Base-by-base conservation (phyloP, 2,797 vertebrate species). In the Apodemus agrarius region DNA sequence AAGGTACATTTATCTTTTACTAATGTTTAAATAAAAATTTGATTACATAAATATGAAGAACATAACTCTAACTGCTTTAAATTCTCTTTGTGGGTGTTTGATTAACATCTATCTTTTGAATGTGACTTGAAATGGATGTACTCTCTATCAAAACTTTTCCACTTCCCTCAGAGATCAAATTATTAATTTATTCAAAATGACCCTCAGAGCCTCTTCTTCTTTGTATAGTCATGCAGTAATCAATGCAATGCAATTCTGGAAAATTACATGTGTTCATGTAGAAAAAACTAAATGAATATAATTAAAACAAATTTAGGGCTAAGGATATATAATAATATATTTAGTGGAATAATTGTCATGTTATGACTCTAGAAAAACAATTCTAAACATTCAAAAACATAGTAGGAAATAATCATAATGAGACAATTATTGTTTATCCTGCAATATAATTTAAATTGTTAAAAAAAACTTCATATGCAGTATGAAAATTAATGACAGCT, bases 101-200 rank as follows among this genome's bases (percentile, higher is more conserved):
- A 78, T 34, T 61, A 92, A 91, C 29, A 72, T 97, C 17, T 96
- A 59, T 94, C 80, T 94, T 37, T 63, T 93, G 76, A 95, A 43
- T 69, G 43, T 81, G 90, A 97, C 95, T 61, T 93, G 16, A 17
- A 79, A 63, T 91, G 69, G n/a, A 54, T 97, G 79, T 49, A 76
- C 24, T 69, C 72, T 95, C 57, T 96, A 46, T 57, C 72, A n/a
- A 80, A 93, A 75, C 82, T 37, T 89, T 54, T 96, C 83, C 90
- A 46, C 67, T 96, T 90, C 75, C 67, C 96, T 78, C 89, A 97
- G 86, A 24, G 78, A n/a, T 93, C 59, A 98, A 97, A 98, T 93
- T 79, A 95, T 34, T 1, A 49, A 96, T 94, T 85, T 65, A 91
- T 46, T 97, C 52, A 84, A 74, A 95, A 94, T 75, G 96, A 67